A percentile compares a stretch with the other conserved stretches of the same genome.
These are phyloP conservation scores for Neotoma lepida DNA, from an alignment of 2,113 vertebrate species.

Conservation along the genomic window DNA sequence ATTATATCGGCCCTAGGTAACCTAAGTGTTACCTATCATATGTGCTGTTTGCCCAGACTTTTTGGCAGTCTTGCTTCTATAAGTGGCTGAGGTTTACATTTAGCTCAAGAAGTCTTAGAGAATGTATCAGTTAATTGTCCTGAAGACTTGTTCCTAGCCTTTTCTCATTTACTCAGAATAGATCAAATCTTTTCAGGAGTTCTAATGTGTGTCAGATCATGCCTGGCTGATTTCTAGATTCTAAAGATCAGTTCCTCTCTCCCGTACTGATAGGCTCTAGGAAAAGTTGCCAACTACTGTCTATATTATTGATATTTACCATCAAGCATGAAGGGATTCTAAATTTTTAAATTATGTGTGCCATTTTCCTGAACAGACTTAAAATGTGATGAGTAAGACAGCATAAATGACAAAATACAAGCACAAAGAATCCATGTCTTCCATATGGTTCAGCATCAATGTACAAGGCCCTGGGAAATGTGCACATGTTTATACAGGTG, in stretches of 20 bases:
- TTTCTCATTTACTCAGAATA: conserved; percentile 57
- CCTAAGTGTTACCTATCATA: conserved; percentile 57
- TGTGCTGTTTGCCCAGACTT: conserved; percentile 52
- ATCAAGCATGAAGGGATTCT: conserved; percentile 21
- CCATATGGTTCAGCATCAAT: not conserved
- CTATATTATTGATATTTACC: conserved; percentile 59
- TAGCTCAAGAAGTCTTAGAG: conserved; percentile 71
- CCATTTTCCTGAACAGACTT: conserved; percentile 44
- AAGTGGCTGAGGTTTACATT: conserved; percentile 75
- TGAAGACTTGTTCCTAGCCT: conserved; percentile 60
- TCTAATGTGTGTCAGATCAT: not conserved
- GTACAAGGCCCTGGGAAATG: not conserved
- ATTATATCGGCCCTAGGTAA: conserved; percentile 72
- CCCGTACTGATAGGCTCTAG: not conserved
- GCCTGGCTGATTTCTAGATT: not conserved
- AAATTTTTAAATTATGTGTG: conserved; percentile 52
- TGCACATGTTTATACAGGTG: not conserved
- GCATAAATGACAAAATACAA: conserved; percentile 30
- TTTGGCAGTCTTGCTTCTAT: not conserved
- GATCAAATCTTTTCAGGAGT: conserved; percentile 66
- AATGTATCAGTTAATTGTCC: conserved; percentile 77
- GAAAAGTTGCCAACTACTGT: conserved; percentile 60
- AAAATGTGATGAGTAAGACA: conserved; percentile 34
- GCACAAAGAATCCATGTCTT: conserved; percentile 25
- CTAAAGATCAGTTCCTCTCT: not conserved